A percentile compares a stretch with the other conserved stretches of the same genome.
Conservation (phyloP, 2,888 invertebrate genomes). For the Rutpela maculata region DNA sequence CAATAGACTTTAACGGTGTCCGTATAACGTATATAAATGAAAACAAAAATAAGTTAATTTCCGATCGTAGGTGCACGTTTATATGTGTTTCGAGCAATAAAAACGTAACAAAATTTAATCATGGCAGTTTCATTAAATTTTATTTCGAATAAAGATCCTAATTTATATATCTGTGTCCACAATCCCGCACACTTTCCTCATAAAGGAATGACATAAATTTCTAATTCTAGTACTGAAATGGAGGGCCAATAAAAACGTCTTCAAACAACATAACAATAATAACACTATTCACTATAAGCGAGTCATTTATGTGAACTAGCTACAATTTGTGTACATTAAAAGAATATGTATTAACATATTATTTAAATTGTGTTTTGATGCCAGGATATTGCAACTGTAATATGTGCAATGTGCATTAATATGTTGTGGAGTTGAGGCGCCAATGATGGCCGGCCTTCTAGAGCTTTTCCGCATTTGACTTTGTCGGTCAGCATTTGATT, state of each 20-base stretch:
- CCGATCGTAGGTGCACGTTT: conserved; percentile 17
- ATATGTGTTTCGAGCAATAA: conserved; percentile 2
- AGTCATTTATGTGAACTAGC: not conserved
- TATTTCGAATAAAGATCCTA: conserved; percentile 29
- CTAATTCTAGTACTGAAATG: conserved; percentile 19
- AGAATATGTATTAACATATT: conserved; percentile 19
- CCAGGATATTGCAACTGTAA: conserved; percentile 4
- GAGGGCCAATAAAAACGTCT: conserved; percentile 15
- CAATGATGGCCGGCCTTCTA: not conserved
- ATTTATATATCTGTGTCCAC: conserved; percentile 27
- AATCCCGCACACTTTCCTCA: not conserved
- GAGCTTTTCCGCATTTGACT: not conserved
- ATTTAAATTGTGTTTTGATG: conserved; percentile 13
- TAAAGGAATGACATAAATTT: conserved; percentile 22
- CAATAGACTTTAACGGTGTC: conserved; percentile 2
- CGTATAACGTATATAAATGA: not conserved
- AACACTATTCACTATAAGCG: not conserved
- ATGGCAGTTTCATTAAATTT: conserved; percentile 24
- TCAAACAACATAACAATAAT: conserved; percentile 8
- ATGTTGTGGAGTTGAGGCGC: not conserved
- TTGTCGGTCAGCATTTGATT: too few species aligned
- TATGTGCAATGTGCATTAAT: not conserved
- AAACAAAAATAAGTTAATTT: conserved; percentile 24
- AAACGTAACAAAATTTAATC: conserved; percentile 22
- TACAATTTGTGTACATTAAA: conserved; percentile 10